Conservation (phyloP, 2,888 invertebrate species). For the Formica aserva region DNA sequence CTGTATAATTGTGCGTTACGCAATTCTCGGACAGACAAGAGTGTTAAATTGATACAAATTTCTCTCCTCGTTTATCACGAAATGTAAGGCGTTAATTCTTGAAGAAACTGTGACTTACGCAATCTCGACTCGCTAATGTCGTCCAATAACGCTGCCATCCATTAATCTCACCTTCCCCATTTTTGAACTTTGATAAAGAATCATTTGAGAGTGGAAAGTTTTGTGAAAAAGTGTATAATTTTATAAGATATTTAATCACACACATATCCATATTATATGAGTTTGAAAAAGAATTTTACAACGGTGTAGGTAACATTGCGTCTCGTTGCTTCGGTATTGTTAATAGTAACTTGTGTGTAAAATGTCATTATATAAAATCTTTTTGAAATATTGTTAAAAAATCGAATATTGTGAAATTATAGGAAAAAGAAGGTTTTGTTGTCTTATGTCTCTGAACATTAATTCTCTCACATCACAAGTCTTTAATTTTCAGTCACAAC, state of each 20-base stretch:
- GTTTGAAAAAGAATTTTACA: background rate
- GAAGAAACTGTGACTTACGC: background rate
- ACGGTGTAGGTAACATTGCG: background rate
- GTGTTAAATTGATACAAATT: constrained; percentile 34
- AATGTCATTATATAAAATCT: background rate
- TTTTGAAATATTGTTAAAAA: background rate
- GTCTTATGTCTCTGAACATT: background rate
- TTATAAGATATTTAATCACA: background rate
- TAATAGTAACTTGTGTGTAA: no score
- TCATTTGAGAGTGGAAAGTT: constrained; percentile 7
- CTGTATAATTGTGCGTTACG: constrained; percentile 53
- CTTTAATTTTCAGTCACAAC: background rate
- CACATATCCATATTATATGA: background rate
- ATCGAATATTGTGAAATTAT: background rate
- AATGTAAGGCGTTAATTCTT: constrained; percentile 56
- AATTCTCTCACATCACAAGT: background rate
- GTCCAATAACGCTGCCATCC: background rate
- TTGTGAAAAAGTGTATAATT: background rate
- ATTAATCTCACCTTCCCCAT: background rate
- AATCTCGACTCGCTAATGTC: constrained; percentile 21
- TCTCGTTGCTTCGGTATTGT: background rate
- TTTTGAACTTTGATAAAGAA: background rate
- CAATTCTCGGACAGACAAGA: constrained; percentile 25
- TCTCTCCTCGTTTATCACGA: constrained; percentile 7
- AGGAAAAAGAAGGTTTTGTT: background rate